phyloP scores from a whole-genome alignment of 2,888 invertebrate genomes.

The Yponomeuta plumbellus region DNA sequence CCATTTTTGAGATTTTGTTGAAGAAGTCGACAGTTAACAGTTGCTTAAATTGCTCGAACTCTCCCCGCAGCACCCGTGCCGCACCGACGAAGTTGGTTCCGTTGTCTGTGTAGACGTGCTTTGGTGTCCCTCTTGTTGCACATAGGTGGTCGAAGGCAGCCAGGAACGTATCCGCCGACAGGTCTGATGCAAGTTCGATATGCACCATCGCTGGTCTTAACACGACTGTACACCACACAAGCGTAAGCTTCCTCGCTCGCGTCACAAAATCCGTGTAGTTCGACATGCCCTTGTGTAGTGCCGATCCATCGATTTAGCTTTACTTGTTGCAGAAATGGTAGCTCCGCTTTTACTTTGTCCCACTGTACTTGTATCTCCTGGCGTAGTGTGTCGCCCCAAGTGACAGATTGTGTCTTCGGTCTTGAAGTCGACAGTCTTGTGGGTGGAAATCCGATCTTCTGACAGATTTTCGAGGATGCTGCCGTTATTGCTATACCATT shows the following conservation, averaged over 20 bases:
- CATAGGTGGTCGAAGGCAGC: slow-evolving; percentile 13
- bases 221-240: too few species aligned
- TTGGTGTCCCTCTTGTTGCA: slow-evolving; percentile 9
- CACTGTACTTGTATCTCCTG: not conserved
- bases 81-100: slow-evolving; percentile 30
- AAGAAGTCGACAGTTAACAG: not conserved
- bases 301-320: not conserved
- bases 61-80: slow-evolving; percentile 4
- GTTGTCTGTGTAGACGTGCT: slow-evolving; percentile 6
- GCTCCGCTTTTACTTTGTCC: not conserved
- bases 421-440: too few species aligned
- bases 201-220: too few species aligned
- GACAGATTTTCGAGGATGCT: not conserved
- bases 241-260: too few species aligned
- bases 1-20: too few species aligned
- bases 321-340: not conserved
- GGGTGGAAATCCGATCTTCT: not conserved
- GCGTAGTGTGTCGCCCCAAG: too few species aligned
- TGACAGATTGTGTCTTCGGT: not conserved
- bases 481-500: slow-evolving; percentile 20
- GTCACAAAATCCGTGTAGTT: too few species aligned
- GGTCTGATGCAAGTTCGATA: slow-evolving; percentile 13
- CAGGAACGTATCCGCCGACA: slow-evolving; percentile 12
- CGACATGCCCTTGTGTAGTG: not conserved
- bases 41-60: slow-evolving; percentile 17